Conservation (phyloP, 2,797 vertebrate species). For the Lacerta viridis region DNA sequence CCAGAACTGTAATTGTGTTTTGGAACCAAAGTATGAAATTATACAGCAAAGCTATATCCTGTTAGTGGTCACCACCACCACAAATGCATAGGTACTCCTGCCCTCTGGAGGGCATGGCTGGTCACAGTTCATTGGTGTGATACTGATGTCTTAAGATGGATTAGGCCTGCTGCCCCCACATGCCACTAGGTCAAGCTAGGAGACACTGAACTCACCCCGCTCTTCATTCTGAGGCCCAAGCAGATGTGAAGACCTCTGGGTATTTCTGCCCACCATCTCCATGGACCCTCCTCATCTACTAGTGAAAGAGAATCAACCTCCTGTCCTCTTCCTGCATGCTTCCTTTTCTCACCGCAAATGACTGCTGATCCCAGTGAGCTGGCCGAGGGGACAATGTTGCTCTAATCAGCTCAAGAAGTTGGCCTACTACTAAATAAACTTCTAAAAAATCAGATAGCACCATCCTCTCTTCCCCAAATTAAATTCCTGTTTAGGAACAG, state of each 20-base stretch:
- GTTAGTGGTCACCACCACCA: background rate
- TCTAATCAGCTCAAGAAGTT: background rate
- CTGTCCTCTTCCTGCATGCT: background rate
- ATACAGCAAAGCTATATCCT: constrained; percentile 13
- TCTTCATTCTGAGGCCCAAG: background rate
- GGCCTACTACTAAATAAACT: background rate
- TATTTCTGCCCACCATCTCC: background rate
- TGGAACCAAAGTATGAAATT: constrained; percentile 12
- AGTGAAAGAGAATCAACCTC: background rate
- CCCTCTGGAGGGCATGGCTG: background rate
- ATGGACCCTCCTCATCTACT: background rate
- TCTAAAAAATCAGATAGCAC: constrained; percentile 2
- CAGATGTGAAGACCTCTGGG: background rate
- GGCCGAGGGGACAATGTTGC: background rate
- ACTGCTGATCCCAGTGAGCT: background rate
- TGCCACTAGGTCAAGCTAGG: background rate
- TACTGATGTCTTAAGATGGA: background rate
- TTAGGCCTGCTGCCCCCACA: background rate
- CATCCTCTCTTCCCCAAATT: constrained; percentile 35
- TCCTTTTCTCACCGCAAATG: background rate
- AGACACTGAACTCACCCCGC: background rate
- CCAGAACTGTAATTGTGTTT: background rate
- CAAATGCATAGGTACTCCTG: background rate
- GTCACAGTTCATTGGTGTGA: background rate
- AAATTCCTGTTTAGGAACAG: constrained; percentile 51